A percentile compares a stretch with the other conserved stretches of the same genome.
phyloP scores from a whole-genome alignment of 2,888 invertebrate genomes.

The Rotaria magnacalcarata region DNA sequence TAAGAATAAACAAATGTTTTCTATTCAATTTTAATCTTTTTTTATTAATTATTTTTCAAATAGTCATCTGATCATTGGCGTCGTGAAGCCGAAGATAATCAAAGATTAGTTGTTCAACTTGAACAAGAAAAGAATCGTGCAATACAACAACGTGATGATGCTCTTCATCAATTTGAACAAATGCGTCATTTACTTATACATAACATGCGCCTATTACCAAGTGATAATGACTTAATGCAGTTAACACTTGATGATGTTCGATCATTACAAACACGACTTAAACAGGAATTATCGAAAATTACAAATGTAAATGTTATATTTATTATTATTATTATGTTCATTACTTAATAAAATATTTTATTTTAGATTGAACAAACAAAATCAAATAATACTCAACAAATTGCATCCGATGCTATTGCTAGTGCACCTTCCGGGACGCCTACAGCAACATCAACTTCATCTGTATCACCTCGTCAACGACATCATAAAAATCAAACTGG shows the following conservation, averaged over 20 bases:
- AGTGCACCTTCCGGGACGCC: background rate
- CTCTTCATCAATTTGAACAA: constrained; percentile 23
- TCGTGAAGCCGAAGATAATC: constrained; percentile 30
- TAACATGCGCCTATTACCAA: constrained; percentile 29
- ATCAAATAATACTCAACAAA: constrained; percentile 5
- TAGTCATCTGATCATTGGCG: constrained; percentile 32
- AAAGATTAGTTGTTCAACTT: background rate
- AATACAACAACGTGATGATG: constrained; percentile 28
- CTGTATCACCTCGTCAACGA: background rate
- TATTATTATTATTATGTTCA: no score
- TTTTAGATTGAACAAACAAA: constrained; percentile 7
- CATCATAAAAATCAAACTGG: background rate
- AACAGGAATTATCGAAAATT: constrained; percentile 22
- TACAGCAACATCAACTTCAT: background rate
- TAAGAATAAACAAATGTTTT: background rate
- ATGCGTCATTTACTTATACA: constrained; percentile 26
- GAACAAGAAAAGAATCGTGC: constrained; percentile 33
- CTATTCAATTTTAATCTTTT: no score
- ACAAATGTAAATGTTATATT: background rate
- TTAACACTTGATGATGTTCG: constrained; percentile 12
- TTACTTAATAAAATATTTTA: background rate
- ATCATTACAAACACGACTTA: background rate
- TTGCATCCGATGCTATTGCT: background rate
- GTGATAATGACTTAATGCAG: background rate
- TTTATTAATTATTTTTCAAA: no score